Evolutionary conservation across 2,113 vertebrate species (phyloP), one percentile per base, ranked within the genome.

Genomic region (Merops nubicus): DNA sequence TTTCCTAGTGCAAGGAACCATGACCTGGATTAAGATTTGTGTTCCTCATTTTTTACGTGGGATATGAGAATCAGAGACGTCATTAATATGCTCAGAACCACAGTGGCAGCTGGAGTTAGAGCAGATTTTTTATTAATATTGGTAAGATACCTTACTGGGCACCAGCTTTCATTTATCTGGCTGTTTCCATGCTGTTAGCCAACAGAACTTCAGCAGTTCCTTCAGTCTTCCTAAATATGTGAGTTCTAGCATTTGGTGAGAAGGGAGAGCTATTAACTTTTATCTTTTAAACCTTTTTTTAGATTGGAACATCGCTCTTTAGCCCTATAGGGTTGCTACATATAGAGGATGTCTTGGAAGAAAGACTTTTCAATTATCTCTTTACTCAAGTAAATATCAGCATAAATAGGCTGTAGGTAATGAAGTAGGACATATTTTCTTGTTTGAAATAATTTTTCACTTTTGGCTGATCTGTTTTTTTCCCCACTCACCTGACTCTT

Each of bases 61-160:
- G 33, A 60, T 75, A 26, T 36, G 59, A 28, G 22, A 45, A 23
- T 47, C 3, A 13, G 33, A 47, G 64, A 28, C 21, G 8, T 42
- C 59, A 57, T 45, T 0, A 0, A 2, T 38, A 19, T 5, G 1
- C 11, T 56, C 29, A 53, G 43, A 80, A 56, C 11, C 29, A 51
- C 33, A n/a, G 7, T 51, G 34, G 17, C 33, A 77, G 12, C 12
- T 31, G 36, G 12, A 15, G 6, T 74, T 65, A 22, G 50, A 57
- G 33, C 12, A 64, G 64, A 69, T n/a, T 9, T 57, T 45, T 47
- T 38, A 5, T 47, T 9, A 38, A 5, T 75, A 34, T 70, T 59
- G 25, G 3, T 38, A 31, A 23, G 2, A 3, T 77, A 25, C 25
- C 3, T 91, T 67, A 26, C 15, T 70, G 28, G 7, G 23, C 6